phyloP scores from a whole-genome alignment of 2,888 invertebrate species.

The Ellobium chinense region DNA sequence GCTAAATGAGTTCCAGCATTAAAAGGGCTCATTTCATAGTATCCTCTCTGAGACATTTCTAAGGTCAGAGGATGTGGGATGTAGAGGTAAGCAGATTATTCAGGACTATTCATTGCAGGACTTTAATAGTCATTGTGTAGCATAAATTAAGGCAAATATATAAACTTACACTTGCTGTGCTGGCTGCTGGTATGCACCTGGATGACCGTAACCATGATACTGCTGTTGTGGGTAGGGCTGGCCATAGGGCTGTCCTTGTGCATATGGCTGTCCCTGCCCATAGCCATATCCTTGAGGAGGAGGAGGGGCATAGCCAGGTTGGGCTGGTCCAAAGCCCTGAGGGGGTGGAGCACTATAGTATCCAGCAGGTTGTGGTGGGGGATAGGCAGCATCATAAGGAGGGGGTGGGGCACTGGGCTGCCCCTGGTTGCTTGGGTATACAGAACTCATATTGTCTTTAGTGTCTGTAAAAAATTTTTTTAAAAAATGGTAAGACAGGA shows the following conservation, averaged over 20 bases:
- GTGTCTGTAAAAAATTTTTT: background rate
- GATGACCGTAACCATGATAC: slow-evolving; percentile 29
- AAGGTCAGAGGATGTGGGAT: too few species aligned
- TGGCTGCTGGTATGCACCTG: slow-evolving; percentile 18
- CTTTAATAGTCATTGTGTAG: too few species aligned
- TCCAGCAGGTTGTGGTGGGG: background rate
- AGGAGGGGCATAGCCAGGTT: slow-evolving; percentile 16
- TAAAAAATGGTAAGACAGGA: too few species aligned
- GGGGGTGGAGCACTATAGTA: slow-evolving; percentile 31
- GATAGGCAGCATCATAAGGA: slow-evolving; percentile 30
- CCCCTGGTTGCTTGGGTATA: background rate
- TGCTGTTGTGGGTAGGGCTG: slow-evolving; percentile 18
- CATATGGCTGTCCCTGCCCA: background rate
- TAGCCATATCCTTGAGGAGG: slow-evolving; percentile 28
- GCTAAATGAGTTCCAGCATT: too few species aligned
- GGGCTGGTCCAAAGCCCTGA: slow-evolving; percentile 14
- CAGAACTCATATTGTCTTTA: slow-evolving; percentile 13
- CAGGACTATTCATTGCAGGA: too few species aligned
- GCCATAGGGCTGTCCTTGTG: background rate
- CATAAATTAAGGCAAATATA: too few species aligned
- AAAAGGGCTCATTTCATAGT: too few species aligned
- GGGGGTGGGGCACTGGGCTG: slow-evolving; percentile 21
- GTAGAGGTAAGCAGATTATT: too few species aligned
- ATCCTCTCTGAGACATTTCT: too few species aligned
- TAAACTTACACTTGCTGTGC: slow-evolving; percentile 37